Evolutionary conservation across 2,888 invertebrate species (phyloP).

Genomic region (Seira sanloemensis): DNA sequence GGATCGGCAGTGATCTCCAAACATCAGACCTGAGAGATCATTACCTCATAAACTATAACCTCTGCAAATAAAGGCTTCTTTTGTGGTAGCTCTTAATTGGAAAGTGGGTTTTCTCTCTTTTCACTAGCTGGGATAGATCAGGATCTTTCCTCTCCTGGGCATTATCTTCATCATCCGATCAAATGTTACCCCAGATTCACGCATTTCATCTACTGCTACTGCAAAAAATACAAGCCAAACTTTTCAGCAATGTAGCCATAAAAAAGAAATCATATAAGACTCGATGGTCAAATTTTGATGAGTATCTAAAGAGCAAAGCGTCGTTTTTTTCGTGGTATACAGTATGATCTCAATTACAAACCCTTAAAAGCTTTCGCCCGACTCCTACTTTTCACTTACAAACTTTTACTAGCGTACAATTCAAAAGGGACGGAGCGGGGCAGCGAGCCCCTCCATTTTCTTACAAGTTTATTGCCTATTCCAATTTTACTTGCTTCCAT

Average conservation of each 20-base stretch:
- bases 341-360: background rate
- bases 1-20: too few species aligned
- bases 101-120: background rate
- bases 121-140: background rate
- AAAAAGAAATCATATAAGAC: background rate
- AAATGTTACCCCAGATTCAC: background rate
- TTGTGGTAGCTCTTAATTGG: background rate
- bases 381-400: background rate
- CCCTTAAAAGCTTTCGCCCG: background rate
- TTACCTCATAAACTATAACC: background rate
- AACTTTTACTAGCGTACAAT: background rate
- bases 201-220: background rate
- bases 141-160: background rate
- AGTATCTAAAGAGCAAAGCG: background rate
- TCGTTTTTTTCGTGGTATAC: background rate
- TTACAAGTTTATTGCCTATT: background rate
- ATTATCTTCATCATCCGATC: background rate
- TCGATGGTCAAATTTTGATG: background rate
- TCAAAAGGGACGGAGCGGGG: background rate
- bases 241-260: background rate
- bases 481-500: slow-evolving; percentile 7
- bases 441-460: background rate
- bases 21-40: background rate
- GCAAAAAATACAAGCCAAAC: background rate
- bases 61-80: background rate